Percentiles rank a stretch among this genome's conserved stretches.
These are phyloP conservation scores for Epinotia nisella DNA, from an alignment of 2,888 invertebrate species.

Conservation along the genomic window DNA sequence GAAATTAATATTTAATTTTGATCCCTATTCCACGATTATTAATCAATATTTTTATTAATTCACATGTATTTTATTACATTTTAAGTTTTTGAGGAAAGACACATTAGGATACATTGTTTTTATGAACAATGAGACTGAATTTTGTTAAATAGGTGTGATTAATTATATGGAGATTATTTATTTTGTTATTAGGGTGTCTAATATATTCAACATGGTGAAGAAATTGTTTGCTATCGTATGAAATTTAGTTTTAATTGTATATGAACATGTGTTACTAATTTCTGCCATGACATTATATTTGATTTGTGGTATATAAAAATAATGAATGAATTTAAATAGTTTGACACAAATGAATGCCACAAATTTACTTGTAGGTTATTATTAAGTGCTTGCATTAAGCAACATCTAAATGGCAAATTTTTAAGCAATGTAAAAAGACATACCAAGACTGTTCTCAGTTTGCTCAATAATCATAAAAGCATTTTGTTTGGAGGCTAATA, in stretches of 20 bases:
- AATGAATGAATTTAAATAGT: constrained; percentile 21
- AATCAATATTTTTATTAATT: constrained; percentile 32
- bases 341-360: constrained; percentile 46
- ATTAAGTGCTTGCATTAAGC: constrained; percentile 35
- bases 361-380: constrained; percentile 46
- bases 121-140: constrained; percentile 83
- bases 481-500: constrained; percentile 60
- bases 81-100: constrained; percentile 74
- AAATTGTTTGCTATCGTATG: constrained; percentile 41
- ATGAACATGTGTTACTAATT: constrained; percentile 50
- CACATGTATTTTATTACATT: constrained; percentile 47
- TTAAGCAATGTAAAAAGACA: constrained; percentile 63
- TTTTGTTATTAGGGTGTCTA: constrained; percentile 58
- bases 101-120: constrained; percentile 66
- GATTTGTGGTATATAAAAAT: constrained; percentile 43
- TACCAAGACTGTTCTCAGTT: constrained; percentile 68
- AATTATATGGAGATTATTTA: constrained; percentile 75
- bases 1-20: constrained; percentile 39
- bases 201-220: constrained; percentile 32
- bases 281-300: constrained; percentile 54
- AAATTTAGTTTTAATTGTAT: constrained; percentile 54
- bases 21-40: constrained; percentile 40
- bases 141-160: constrained; percentile 75
- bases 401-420: constrained; percentile 21
- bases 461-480: constrained; percentile 50